A percentile compares a stretch with the other conserved stretches of the same genome.
These are phyloP conservation scores for Anastatus disparis DNA, from an alignment of 1,140 invertebrate genomes.

Conservation along the genomic window DNA sequence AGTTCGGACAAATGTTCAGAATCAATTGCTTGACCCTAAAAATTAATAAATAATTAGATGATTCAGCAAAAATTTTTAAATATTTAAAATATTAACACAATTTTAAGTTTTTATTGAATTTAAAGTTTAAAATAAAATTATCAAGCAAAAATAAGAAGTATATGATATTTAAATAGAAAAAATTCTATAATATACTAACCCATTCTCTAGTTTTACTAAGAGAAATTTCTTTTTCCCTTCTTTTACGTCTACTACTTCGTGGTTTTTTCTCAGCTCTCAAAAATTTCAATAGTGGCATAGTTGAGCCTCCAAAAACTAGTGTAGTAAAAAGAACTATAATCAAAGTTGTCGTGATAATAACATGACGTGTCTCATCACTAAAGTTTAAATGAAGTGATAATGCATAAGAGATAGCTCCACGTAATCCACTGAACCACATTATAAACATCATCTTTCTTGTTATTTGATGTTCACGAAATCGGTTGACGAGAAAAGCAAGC, in stretches of 20 bases:
- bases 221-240: constrained; percentile 86
- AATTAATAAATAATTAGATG: constrained; percentile 43
- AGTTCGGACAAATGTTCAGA: constrained; percentile 95
- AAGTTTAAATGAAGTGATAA: constrained; percentile 96
- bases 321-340: constrained; percentile 97
- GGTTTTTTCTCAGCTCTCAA: constrained; percentile 75
- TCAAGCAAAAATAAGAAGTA: constrained; percentile 20
- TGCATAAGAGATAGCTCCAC: constrained; percentile 98
- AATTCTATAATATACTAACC: constrained; percentile 64
- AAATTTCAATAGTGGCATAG: constrained; percentile 95
- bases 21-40: constrained; percentile 91
- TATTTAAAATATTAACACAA: not conserved
- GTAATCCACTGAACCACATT: constrained; percentile 98
- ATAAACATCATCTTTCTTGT: constrained; percentile 99
- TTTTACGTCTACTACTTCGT: constrained; percentile 72
- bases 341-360: constrained; percentile 96
- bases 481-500: constrained; percentile 91
- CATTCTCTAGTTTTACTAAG: constrained; percentile 97
- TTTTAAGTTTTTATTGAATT: not conserved
- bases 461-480: constrained; percentile 97
- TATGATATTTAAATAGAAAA: too few species aligned
- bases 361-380: constrained; percentile 91
- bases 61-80: too few species aligned
- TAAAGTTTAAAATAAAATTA: constrained; percentile 12
- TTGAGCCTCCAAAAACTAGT: constrained; percentile 93